Conservation (phyloP, 2,888 invertebrate species). For the Alviniconcha strummeri region DNA sequence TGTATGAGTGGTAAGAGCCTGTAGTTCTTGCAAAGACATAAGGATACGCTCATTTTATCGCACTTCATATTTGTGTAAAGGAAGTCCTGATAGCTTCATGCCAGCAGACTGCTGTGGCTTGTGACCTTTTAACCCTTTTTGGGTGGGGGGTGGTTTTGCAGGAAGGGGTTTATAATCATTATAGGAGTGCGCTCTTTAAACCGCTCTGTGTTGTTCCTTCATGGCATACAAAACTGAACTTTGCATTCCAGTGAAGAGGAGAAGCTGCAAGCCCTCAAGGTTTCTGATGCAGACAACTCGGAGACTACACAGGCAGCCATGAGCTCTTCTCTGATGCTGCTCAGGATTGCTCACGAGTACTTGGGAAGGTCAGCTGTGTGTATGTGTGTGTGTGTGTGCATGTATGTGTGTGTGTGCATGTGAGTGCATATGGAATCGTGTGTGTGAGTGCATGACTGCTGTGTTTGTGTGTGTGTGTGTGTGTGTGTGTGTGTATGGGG, state of each 20-base stretch:
- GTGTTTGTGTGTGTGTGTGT: neutral
- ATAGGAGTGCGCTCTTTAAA: too few species aligned
- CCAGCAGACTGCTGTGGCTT: too few species aligned
- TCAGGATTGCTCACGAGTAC: slow-evolving; percentile 90
- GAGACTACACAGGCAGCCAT: slow-evolving; percentile 47
- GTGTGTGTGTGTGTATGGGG: neutral
- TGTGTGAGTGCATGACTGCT: neutral
- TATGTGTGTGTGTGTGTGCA: neutral
- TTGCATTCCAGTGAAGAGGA: slow-evolving; percentile 61
- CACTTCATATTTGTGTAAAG: too few species aligned
- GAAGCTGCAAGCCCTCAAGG: slow-evolving; percentile 46
- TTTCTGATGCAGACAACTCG: slow-evolving; percentile 42
- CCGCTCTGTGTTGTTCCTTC: neutral
- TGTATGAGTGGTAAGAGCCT: too few species aligned
- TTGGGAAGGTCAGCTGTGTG: slow-evolving; percentile 78
- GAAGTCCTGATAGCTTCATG: too few species aligned
- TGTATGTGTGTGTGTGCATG: neutral
- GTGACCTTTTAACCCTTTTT: too few species aligned
- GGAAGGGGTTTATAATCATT: too few species aligned
- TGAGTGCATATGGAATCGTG: neutral
- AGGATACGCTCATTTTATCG: too few species aligned
- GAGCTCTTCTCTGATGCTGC: slow-evolving; percentile 80
- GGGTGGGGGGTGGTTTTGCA: too few species aligned
- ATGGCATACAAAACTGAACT: too few species aligned
- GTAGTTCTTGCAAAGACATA: too few species aligned